Base-by-base conservation (phyloP, 2,113 vertebrate genomes). In the Pollachius pollachius region DNA sequence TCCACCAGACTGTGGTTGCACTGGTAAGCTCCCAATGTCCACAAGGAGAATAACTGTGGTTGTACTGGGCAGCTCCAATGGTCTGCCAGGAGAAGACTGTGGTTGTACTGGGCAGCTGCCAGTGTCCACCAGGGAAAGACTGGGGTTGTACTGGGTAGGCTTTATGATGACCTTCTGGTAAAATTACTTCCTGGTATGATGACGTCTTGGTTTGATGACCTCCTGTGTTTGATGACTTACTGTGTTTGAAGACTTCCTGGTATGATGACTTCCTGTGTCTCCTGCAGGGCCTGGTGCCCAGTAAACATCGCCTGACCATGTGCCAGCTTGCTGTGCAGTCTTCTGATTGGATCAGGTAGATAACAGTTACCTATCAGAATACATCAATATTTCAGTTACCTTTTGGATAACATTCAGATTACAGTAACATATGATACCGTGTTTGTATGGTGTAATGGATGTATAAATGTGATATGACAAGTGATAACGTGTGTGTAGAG, bases 291-390 rank as follows among this genome's bases (percentile, higher is more conserved):
- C 92, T 99, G 3, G 96, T 99, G 69, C 92, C 96, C 0, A 99
- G 97, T 88, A 91, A 93, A 86, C 97, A 99, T 80, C 96, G 97
- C 23, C 89, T 99, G 81, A 95, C 94, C 89, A 99, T 99, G 97
- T 99, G 96, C 85, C 97, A 99, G 76, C 82, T 99, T 90, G 97
- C 97, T 0, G 96, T 99, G 23, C 96, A 97, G 91, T 94, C 94
- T 13, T 99, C 97, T 0, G 96, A 99, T 59, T 99, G 97, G 97
- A 99, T 99, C 92, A 95, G 97, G 97, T 99, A 60, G 58, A 19
- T 60, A 15, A 62, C 19, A 25, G 19, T 62, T 15, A 27, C 18
- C 21, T 23, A 62, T 62, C 21, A 27, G 21, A 62, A 27, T 5
- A 5, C 41, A 48, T 48, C 12, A 7, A 48, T 7, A 48, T 48